Evolutionary conservation across 2,797 vertebrate species (phyloP), one percentile per base, ranked within the genome.

Genomic region (Artibeus lituratus): DNA sequence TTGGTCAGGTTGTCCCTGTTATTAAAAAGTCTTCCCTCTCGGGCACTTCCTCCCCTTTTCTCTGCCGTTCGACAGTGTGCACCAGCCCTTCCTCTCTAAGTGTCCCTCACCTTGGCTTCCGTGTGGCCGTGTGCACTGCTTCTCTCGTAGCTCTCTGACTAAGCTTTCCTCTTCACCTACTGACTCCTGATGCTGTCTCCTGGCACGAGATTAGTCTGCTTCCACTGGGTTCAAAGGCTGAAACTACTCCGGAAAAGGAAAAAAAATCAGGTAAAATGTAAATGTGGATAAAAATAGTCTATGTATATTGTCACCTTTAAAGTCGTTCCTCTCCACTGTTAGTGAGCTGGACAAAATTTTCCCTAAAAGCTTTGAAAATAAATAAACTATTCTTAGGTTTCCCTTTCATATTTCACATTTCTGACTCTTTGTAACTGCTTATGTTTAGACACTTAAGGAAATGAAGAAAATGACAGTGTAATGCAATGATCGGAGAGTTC

Each of bases 251-350:
- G 55, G 47, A 74, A 78, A 78, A 93, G 93, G 67, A 78, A 92
- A 94, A 89, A 92, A 77, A 90, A 84, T 37, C 95, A 98, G 97
- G 97, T 98, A 98, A 95, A 91, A 47, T 83, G 84, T 96, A 42
- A 87, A 85, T 91, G 78, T 59, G 42, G 80, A 44, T 65, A 57
- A 49, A 85, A 77, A 57, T 57, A 29, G 42, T 74, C 55, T 49
- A 0, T 39, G 8, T 93, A 53, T 95, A 32, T 90, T 72, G 59
- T 83, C 62, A 57, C 70, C 73, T 83, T 93, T 72, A 67, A 92
- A 92, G 69, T 94, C 21, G 14, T 39, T 19, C 7, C 72, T 44
- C 22, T 95, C 11, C 51, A 57, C 53, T 57, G 32, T 76, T 74
- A 47, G 62, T 77, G 22, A 37, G 29, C 18, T 85, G 19, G 87